phyloP scores from a whole-genome alignment of 2,797 vertebrate species.

The Thamnophis elegans region DNA sequence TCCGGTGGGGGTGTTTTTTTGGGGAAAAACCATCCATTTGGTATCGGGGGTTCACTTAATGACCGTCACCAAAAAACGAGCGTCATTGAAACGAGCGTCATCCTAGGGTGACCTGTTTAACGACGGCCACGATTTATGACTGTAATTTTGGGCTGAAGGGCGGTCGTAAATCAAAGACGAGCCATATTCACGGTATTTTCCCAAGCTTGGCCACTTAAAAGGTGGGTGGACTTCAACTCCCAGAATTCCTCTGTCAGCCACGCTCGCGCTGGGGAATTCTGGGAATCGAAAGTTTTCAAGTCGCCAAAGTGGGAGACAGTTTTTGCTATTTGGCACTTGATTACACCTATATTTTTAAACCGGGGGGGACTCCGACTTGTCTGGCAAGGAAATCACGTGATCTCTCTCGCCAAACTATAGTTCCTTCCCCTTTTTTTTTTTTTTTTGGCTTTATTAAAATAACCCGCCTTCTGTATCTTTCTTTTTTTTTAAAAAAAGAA shows the following conservation, averaged over 20 bases:
- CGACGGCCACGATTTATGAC: not conserved
- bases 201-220: not conserved
- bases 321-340: not conserved
- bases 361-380: not conserved
- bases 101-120: not conserved
- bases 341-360: not conserved
- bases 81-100: not conserved
- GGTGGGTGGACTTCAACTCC: not conserved
- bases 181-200: not conserved
- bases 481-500: not conserved
- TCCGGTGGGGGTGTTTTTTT: too few species aligned
- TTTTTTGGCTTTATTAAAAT: not conserved
- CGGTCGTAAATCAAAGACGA: accelerated
- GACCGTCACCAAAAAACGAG: not conserved
- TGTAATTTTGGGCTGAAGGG: not conserved
- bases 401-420: too few species aligned
- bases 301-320: not conserved
- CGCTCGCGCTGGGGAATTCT: not conserved
- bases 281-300: not conserved
- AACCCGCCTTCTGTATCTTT: not conserved
- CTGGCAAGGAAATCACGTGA: not conserved
- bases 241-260: not conserved
- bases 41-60: not conserved
- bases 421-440: not conserved
- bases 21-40: not conserved